Evolutionary conservation across 2,888 invertebrate species (phyloP).

Genomic region (Silvanus unidentatus): DNA sequence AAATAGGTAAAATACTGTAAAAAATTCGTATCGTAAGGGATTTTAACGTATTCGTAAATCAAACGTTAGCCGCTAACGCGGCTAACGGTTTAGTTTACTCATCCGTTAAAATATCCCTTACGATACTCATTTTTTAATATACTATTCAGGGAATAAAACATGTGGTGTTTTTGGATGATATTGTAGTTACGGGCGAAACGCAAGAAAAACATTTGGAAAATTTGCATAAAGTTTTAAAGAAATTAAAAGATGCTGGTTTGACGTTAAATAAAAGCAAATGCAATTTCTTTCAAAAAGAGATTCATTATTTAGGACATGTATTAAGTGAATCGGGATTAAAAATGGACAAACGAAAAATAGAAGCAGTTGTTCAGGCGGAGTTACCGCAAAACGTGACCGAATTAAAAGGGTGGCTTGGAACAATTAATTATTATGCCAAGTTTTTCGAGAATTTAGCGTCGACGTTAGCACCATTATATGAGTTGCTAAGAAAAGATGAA

Average conservation of each 20-base stretch:
- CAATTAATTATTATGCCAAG: conserved; percentile 5
- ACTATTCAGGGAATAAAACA: conserved; percentile 23
- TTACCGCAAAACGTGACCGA: conserved; percentile 15
- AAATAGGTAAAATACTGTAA: no score
- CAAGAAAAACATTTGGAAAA: conserved; percentile 17
- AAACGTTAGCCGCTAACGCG: no score
- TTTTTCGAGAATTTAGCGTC: conserved; percentile 3
- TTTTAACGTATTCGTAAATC: no score
- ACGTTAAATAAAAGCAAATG: conserved; percentile 30
- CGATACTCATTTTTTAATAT: no score
- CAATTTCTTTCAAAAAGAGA: conserved; percentile 27
- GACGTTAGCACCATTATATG: neutral
- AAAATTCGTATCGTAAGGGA: no score
- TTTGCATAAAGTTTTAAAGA: conserved; percentile 20
- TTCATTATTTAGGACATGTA: conserved; percentile 28
- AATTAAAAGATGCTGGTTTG: conserved; percentile 20
- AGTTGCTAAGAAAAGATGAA: neutral
- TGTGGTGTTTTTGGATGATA: conserved; percentile 29
- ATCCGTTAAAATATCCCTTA: no score
- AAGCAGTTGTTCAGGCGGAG: conserved; percentile 14
- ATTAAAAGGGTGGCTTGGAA: conserved; percentile 1
- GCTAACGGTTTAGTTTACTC: no score
- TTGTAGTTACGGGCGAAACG: conserved; percentile 24
- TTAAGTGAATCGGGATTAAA: conserved; percentile 11
- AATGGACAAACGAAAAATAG: conserved; percentile 11